A percentile compares a stretch with the other conserved stretches of the same genome.
Evolutionary conservation across 1,140 invertebrate species (phyloP).

Genomic region (Scaptodrosophila lebanonensis): DNA sequence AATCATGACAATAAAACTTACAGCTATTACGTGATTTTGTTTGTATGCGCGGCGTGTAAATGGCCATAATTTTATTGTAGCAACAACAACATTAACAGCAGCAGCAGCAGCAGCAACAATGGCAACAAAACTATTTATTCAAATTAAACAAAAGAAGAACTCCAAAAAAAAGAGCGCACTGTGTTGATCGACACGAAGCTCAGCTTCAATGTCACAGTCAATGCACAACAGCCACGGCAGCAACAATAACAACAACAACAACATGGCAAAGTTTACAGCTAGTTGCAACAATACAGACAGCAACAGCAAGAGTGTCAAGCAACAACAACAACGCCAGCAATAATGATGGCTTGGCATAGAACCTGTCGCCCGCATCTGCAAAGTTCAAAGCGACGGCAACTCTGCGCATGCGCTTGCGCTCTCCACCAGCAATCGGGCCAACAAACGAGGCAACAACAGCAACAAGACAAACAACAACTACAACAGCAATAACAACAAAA

Average conservation of each 20-base stretch:
- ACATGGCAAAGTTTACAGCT: conserved; percentile 56
- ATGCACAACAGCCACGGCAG: conserved; percentile 51
- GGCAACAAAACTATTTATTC: conserved; percentile 7
- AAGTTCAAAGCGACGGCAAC: conserved; percentile 57
- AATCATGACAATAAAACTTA: conserved; percentile 8
- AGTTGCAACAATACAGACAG: conserved; percentile 28
- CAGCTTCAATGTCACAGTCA: conserved; percentile 67
- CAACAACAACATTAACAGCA: not conserved
- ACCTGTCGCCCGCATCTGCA: conserved; percentile 53
- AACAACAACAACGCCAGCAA: conserved; percentile 36
- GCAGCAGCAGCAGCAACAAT: conserved; percentile 8
- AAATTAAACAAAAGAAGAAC: conserved; percentile 8
- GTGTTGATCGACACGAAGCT: conserved; percentile 23
- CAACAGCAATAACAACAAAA: no score
- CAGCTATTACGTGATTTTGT: conserved; percentile 49
- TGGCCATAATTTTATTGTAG: conserved; percentile 53
- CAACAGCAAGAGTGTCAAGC: conserved; percentile 7
- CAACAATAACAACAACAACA: conserved; percentile 19
- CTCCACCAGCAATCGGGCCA: no score
- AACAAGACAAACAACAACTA: no score
- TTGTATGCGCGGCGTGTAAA: conserved; percentile 65
- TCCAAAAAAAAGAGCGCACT: conserved; percentile 7
- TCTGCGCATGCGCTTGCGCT: conserved; percentile 57
- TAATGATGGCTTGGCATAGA: no score
- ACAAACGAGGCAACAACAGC: no score